These are phyloP conservation scores for Cylloceria caligata DNA, from an alignment of 2,888 invertebrate species.

Conservation along the genomic window DNA sequence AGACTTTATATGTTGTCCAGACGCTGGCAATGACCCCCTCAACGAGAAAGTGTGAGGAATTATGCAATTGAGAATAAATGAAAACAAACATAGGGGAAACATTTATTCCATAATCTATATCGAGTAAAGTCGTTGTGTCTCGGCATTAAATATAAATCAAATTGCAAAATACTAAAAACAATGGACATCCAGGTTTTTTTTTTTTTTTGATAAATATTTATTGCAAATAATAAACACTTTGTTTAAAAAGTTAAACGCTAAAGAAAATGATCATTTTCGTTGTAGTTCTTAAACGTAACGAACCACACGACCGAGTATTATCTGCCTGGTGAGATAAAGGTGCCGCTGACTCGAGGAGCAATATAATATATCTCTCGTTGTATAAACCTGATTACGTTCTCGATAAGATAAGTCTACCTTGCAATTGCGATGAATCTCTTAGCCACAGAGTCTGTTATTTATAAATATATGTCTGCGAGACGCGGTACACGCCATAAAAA, in stretches of 20 bases:
- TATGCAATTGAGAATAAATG: constrained; percentile 8
- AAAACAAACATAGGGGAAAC: constrained; percentile 17
- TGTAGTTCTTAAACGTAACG: not conserved
- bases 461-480: too few species aligned
- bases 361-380: constrained; percentile 17
- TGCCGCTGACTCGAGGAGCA: constrained; percentile 1
- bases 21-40: constrained; percentile 28
- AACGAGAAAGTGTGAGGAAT: not conserved
- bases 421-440: not conserved
- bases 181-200: too few species aligned
- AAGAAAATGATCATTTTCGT: constrained; percentile 9
- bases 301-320: constrained; percentile 3
- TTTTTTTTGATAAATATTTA: too few species aligned
- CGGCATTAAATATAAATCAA: not conserved
- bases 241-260: constrained; percentile 12
- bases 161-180: not conserved
- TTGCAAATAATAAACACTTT: too few species aligned
- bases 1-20: constrained; percentile 6
- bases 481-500: too few species aligned
- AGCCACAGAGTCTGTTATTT: not conserved
- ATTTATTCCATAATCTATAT: not conserved
- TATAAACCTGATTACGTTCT: constrained; percentile 38
- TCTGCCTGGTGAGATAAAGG: not conserved
- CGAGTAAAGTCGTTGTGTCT: too few species aligned
- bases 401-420: constrained; percentile 37